Conservation (phyloP, 2,888 invertebrate species). For the Eudasyphora cyanicolor region DNA sequence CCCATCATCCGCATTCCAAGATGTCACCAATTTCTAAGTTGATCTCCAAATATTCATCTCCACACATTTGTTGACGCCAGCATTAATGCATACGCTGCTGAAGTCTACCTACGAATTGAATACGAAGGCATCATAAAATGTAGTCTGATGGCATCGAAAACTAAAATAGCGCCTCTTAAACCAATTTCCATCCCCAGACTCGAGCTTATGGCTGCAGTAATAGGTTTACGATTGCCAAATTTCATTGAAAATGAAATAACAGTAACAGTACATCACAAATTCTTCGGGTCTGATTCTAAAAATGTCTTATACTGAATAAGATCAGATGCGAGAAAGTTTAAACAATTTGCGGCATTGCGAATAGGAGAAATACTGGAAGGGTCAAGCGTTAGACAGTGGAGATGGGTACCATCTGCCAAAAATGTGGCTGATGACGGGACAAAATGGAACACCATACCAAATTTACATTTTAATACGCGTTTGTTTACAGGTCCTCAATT, state of each 20-base stretch:
- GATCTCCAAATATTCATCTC: slow-evolving; percentile 31
- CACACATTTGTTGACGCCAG: slow-evolving; percentile 59
- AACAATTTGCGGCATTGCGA: slow-evolving; percentile 43
- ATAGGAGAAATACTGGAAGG: slow-evolving; percentile 47
- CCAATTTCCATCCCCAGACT: slow-evolving; percentile 49
- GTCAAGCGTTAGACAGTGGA: slow-evolving; percentile 36
- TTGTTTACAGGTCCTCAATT: slow-evolving; percentile 40
- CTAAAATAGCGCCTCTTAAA: slow-evolving; percentile 52
- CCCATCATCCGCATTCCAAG: slow-evolving; percentile 49
- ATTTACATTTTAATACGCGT: slow-evolving; percentile 2
- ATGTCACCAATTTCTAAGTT: slow-evolving; percentile 8
- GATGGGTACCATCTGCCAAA: slow-evolving; percentile 36
- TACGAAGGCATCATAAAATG: slow-evolving; percentile 7
- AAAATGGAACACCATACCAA: slow-evolving; percentile 26
- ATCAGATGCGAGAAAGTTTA: slow-evolving; percentile 43
- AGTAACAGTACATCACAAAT: background rate
- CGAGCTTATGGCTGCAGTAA: slow-evolving; percentile 48
- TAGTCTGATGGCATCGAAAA: slow-evolving; percentile 44
- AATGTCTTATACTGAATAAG: slow-evolving; percentile 43
- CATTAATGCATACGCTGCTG: slow-evolving; percentile 56
- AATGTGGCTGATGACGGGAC: slow-evolving; percentile 55
- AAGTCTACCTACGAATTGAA: slow-evolving; percentile 38
- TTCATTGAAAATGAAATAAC: slow-evolving; percentile 31
- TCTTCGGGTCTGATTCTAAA: slow-evolving; percentile 58
- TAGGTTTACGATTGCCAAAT: background rate